Conservation (phyloP, 2,113 vertebrate genomes). For the Ceratotherium simum region DNA sequence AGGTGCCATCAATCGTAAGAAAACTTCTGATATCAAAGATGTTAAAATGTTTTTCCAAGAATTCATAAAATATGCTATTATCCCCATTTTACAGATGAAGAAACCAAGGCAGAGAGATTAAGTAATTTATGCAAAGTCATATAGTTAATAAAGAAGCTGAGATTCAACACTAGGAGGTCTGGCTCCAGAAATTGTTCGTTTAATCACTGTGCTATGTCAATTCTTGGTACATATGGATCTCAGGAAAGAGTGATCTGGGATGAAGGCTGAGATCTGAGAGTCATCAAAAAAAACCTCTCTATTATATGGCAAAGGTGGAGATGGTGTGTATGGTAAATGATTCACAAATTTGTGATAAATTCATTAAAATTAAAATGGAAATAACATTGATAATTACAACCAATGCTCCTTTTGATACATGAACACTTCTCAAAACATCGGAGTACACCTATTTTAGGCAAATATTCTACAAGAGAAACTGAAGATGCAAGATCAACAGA, state of each 20-base stretch:
- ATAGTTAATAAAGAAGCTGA: background rate
- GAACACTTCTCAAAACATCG: background rate
- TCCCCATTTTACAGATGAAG: background rate
- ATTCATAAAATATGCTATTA: background rate
- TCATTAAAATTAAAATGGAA: slow-evolving; percentile 39
- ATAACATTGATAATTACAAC: background rate
- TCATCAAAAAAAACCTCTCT: background rate
- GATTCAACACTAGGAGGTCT: background rate
- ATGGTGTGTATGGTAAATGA: background rate
- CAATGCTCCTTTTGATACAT: background rate
- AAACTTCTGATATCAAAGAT: background rate
- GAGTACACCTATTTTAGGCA: background rate
- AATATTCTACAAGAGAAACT: background rate
- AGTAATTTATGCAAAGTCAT: background rate
- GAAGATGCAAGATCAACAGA: background rate
- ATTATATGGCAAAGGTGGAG: background rate
- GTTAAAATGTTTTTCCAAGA: background rate
- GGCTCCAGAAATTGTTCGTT: background rate
- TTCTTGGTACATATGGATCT: background rate
- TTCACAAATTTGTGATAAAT: background rate
- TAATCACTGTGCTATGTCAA: background rate
- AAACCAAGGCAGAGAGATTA: background rate
- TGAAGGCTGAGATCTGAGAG: background rate
- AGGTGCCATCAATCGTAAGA: background rate
- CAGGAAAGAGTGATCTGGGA: background rate